phyloP scores from a whole-genome alignment of 2,888 invertebrate species.

The Leptopilina syphax region DNA sequence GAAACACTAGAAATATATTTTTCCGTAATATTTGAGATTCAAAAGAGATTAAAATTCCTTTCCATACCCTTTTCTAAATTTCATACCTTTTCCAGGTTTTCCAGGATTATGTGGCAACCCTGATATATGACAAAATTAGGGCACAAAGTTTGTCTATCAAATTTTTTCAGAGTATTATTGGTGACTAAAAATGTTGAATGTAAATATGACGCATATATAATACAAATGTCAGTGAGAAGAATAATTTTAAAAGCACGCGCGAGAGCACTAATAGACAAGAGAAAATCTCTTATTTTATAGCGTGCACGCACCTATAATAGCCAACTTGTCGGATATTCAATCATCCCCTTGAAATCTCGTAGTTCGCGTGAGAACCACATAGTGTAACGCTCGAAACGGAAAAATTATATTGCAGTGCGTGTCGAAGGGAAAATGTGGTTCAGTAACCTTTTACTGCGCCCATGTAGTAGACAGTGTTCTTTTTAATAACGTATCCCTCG shows the following conservation, averaged over 20 bases:
- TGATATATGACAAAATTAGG: too few relatives aligned
- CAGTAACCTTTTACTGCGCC: conserved; percentile 14
- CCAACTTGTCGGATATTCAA: conserved; percentile 21
- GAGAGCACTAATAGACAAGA: conserved; percentile 3
- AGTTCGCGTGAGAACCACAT: conserved; percentile 19
- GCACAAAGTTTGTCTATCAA: too few relatives aligned
- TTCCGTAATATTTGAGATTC: too few relatives aligned
- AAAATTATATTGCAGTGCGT: conserved; percentile 37
- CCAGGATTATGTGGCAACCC: too few relatives aligned
- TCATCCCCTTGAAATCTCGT: conserved; percentile 32
- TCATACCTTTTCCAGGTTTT: too few relatives aligned
- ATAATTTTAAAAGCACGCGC: not conserved
- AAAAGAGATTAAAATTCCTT: too few relatives aligned
- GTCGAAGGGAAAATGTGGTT: conserved; percentile 27
- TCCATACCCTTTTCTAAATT: too few relatives aligned
- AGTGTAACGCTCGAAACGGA: conserved; percentile 26
- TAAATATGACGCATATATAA: not conserved
- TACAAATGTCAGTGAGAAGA: not conserved
- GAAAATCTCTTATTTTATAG: conserved; percentile 5
- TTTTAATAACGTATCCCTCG: not conserved
- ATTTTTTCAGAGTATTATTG: too few relatives aligned
- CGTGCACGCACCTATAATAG: not conserved
- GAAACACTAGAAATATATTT: too few relatives aligned
- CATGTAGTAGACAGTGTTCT: not conserved
- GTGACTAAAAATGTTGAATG: not conserved